These are phyloP conservation scores for Pseudomyrmex pallidus DNA, from an alignment of 1,140 invertebrate genomes.

Conservation along the genomic window DNA sequence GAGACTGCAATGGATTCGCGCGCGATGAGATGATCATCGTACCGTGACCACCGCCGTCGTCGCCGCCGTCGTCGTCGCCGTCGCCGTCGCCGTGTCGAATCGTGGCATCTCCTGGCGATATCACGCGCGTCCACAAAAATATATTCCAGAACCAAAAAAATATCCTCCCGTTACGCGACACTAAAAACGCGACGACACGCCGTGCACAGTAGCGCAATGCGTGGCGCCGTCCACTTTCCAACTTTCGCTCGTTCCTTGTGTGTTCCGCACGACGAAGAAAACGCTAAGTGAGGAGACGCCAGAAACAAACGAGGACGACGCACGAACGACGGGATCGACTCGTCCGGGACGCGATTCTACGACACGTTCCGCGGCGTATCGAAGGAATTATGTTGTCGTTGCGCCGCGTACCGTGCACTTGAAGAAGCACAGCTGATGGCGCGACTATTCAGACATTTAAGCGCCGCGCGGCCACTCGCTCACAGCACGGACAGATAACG, in stretches of 20 bases:
- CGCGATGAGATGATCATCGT: constrained; percentile 18
- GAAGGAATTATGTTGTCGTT: background rate
- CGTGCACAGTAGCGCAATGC: constrained; percentile 18
- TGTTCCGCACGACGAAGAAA: constrained; percentile 25
- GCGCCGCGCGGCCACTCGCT: constrained; percentile 15
- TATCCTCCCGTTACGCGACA: background rate
- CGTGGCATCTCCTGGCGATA: constrained; percentile 33
- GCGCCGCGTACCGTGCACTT: background rate
- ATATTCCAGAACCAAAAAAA: background rate
- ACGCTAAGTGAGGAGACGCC: background rate
- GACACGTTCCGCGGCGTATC: constrained; percentile 11
- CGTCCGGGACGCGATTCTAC: constrained; percentile 28
- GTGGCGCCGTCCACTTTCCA: constrained; percentile 59
- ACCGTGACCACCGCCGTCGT: background rate
- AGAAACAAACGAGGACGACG: constrained; percentile 5
- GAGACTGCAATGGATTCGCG: background rate
- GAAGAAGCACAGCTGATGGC: constrained; percentile 26
- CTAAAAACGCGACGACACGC: background rate
- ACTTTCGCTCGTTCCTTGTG: constrained; percentile 48
- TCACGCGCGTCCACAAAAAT: background rate
- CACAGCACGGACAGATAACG: constrained; percentile 17
- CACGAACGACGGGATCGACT: constrained; percentile 13
- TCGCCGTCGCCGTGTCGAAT: background rate
- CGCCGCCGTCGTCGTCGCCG: too few relatives aligned
- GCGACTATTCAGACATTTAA: constrained; percentile 24